A percentile compares a stretch with the other conserved stretches of the same genome.
These are phyloP conservation scores for Cebus imitator DNA, from an alignment of 2,113 vertebrate species.

Conservation along the genomic window DNA sequence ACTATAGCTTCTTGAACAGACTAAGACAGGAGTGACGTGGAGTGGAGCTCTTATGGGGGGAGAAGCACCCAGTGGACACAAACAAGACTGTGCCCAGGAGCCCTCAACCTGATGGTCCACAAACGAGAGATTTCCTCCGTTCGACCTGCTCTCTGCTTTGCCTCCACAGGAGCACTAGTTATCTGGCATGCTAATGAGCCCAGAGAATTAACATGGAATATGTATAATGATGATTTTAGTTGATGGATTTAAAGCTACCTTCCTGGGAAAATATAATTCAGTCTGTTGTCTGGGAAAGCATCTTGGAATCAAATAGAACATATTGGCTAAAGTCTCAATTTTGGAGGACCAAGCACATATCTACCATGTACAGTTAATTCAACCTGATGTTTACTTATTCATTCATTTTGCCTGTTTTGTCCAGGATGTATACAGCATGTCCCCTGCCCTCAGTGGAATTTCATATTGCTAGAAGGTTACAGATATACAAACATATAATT, in stretches of 20 bases:
- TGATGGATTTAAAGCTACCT: conserved; percentile 41
- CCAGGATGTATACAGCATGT: background rate
- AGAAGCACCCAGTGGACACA: background rate
- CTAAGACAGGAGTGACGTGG: background rate
- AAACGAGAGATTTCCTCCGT: background rate
- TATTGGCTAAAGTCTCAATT: background rate
- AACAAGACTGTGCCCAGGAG: background rate
- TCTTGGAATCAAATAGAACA: background rate
- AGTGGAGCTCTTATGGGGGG: background rate
- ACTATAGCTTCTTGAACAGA: background rate
- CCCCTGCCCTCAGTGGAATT: background rate
- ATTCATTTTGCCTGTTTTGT: background rate
- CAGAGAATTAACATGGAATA: conserved; percentile 3
- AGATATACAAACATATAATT: background rate
- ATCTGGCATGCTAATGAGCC: conserved; percentile 31
- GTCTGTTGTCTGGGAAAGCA: background rate
- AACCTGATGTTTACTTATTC: background rate
- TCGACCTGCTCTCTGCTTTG: background rate
- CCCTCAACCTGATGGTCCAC: background rate
- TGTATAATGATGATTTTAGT: conserved; percentile 40
- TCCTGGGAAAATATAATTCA: conserved; percentile 24
- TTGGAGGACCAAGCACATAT: background rate
- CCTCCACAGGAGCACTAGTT: background rate
- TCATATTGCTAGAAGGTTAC: background rate
- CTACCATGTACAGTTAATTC: background rate